phyloP scores from a whole-genome alignment of 2,113 vertebrate species.

The Elephantulus edwardii region DNA sequence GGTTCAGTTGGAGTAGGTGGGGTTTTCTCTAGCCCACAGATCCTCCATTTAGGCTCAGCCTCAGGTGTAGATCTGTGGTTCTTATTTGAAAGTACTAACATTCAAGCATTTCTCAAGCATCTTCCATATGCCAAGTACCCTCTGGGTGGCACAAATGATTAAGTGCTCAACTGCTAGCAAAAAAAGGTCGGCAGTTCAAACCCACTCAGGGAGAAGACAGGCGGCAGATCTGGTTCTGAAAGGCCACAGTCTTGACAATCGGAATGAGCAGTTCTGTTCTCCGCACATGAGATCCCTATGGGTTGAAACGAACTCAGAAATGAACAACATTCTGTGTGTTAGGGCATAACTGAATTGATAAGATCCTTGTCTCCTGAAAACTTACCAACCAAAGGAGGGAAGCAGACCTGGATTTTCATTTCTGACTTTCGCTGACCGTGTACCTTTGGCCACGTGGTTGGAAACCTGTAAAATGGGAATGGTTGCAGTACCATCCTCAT shows the following conservation, averaged over 20 bases:
- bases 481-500: background rate
- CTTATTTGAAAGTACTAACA: background rate
- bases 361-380: background rate
- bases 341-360: accelerated
- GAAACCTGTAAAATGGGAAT: background rate
- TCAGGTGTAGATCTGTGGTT: background rate
- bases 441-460: background rate
- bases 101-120: background rate
- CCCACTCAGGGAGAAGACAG: background rate
- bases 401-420: background rate
- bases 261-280: background rate
- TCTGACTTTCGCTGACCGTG: background rate
- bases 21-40: background rate
- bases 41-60: background rate
- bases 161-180: background rate
- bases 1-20: too few species aligned
- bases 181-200: background rate
- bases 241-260: background rate
- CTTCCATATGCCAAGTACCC: background rate
- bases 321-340: background rate
- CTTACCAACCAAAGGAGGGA: background rate
- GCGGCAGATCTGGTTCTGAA: background rate
- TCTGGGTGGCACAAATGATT: background rate
- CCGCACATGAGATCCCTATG: background rate
- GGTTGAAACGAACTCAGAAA: background rate